Conservation (phyloP, 2,888 invertebrate genomes). For the Campoplex nolae region DNA sequence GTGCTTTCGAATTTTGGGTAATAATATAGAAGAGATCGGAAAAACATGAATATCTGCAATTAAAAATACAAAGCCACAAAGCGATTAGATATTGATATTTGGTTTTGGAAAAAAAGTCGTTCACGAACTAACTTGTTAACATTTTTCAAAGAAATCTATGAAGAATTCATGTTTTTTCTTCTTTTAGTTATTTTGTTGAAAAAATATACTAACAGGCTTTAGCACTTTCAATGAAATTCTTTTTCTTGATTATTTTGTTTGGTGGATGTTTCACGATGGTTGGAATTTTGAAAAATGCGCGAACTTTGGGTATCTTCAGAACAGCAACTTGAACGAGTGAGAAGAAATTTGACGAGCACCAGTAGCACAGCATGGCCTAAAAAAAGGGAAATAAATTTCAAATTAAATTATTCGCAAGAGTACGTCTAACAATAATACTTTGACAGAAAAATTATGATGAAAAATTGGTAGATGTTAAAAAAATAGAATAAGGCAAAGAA, state of each 20-base stretch:
- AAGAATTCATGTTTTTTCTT: not conserved
- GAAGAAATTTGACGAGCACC: conserved; percentile 94
- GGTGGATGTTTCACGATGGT: conserved; percentile 86
- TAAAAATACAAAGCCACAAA: no score
- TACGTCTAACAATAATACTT: no score
- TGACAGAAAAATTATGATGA: no score
- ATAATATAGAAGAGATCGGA: no score
- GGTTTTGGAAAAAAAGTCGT: no score
- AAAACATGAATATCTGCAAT: no score
- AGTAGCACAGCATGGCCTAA: conserved; percentile 94
- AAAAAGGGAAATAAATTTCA: conserved; percentile 56
- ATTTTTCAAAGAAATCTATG: not conserved
- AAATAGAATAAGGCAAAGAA: no score
- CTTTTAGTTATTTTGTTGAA: not conserved
- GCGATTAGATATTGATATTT: no score
- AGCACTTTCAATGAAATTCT: conserved; percentile 77
- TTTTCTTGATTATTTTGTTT: not conserved
- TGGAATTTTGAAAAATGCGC: conserved; percentile 90
- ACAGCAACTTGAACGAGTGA: conserved; percentile 93
- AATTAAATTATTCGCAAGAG: not conserved
- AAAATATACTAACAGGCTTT: conserved; percentile 89
- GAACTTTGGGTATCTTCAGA: conserved; percentile 90
- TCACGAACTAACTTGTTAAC: not conserved
- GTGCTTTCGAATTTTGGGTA: no score
- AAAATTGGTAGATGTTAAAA: no score